Conservation (phyloP, 2,797 vertebrate genomes). For the Myotis daubentonii region DNA sequence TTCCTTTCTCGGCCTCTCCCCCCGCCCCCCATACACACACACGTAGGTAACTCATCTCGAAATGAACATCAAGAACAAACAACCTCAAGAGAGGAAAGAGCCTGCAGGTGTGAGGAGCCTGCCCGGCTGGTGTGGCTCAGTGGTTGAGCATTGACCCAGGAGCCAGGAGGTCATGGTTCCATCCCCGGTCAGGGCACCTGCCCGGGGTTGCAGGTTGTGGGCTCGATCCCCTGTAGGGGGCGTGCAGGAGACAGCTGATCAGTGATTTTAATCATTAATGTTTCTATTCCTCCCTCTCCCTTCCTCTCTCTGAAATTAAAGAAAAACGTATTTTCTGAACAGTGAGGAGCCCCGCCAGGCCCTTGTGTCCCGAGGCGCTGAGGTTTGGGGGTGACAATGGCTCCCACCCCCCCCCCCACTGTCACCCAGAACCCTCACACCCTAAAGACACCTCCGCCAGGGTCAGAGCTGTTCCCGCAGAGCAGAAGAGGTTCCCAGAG, state of each 20-base stretch:
- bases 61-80: not conserved
- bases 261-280: too few relatives aligned
- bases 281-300: too few relatives aligned
- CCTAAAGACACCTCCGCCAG: not conserved
- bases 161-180: too few relatives aligned
- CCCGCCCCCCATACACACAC: accelerated
- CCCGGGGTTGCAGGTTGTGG: too few relatives aligned
- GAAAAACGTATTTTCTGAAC: too few relatives aligned
- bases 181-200: too few relatives aligned
- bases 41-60: not conserved
- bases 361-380: accelerated
- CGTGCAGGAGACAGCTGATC: too few relatives aligned
- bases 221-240: too few relatives aligned
- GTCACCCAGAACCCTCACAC: not conserved
- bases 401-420: not conserved
- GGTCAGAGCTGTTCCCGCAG: not conserved
- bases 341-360: too few relatives aligned
- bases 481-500: not conserved
- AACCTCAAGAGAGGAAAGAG: not conserved
- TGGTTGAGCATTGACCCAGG: too few relatives aligned
- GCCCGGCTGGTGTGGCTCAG: too few relatives aligned
- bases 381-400: not conserved
- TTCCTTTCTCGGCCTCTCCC: not conserved
- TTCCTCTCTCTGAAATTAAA: too few relatives aligned
- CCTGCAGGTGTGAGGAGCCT: not conserved